A percentile compares a stretch with the other conserved stretches of the same genome.
phyloP scores from a whole-genome alignment of 2,888 invertebrate genomes.

The Hypselothyrea guttata region DNA sequence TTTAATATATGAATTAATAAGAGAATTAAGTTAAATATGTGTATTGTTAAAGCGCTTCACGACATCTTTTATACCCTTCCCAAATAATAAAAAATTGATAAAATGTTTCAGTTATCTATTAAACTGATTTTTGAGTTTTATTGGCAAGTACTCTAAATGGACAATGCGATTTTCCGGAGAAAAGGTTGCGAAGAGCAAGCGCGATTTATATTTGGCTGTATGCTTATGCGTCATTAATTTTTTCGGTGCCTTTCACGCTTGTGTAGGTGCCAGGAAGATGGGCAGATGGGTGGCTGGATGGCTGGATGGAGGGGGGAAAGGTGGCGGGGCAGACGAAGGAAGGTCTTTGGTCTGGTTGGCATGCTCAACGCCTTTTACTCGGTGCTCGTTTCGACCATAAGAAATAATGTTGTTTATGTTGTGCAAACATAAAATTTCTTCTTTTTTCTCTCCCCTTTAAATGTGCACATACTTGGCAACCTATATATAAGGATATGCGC shows the following conservation, averaged over 20 bases:
- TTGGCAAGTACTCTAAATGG: too few species aligned
- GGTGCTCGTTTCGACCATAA: constrained; percentile 59
- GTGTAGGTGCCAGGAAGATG: constrained; percentile 54
- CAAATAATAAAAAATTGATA: too few species aligned
- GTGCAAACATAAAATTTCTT: constrained; percentile 72
- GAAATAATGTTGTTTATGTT: constrained; percentile 77
- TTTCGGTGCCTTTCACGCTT: constrained; percentile 54
- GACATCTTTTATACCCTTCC: too few species aligned
- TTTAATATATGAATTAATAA: too few species aligned
- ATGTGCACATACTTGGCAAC: constrained; percentile 19
- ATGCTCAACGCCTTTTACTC: too few species aligned
- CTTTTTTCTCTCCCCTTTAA: constrained; percentile 38
- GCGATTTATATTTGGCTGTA: constrained; percentile 31
- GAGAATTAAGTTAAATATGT: too few species aligned
- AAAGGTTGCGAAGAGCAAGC: too few species aligned
- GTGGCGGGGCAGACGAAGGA: background rate
- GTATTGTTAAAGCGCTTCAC: too few species aligned
- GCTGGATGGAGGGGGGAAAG: constrained; percentile 1
- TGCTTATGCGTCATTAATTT: constrained; percentile 70
- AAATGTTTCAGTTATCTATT: too few species aligned
- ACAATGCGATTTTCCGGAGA: too few species aligned
- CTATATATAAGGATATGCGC: constrained; percentile 35
- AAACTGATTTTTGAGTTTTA: too few species aligned
- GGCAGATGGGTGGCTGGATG: constrained; percentile 21
- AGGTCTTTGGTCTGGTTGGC: constrained; percentile 12